phyloP scores from a whole-genome alignment of 2,797 vertebrate genomes.

The Pangasius krempfi region DNA sequence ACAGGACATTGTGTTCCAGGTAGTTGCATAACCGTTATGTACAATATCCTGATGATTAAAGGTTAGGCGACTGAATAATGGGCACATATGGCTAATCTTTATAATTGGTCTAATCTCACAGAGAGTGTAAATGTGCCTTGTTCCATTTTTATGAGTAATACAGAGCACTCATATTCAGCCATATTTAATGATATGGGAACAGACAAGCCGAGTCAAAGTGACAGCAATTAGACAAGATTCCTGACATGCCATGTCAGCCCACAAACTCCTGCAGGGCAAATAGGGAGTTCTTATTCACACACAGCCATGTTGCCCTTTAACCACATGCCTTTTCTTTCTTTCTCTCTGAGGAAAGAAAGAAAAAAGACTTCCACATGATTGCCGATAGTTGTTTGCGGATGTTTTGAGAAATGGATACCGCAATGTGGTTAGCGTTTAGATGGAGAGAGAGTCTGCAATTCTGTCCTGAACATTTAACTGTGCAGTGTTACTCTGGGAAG shows the following conservation, averaged over 20 bases:
- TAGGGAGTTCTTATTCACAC: slow-evolving; percentile 45
- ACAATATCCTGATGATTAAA: background rate
- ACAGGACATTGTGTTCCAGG: background rate
- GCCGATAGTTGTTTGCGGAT: slow-evolving; percentile 15
- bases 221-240: slow-evolving; percentile 58
- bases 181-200: slow-evolving; percentile 44
- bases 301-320: slow-evolving; percentile 14
- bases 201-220: slow-evolving; percentile 56
- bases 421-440: slow-evolving; percentile 10
- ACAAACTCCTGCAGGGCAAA: slow-evolving; percentile 38
- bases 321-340: background rate
- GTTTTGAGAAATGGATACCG: slow-evolving; percentile 20
- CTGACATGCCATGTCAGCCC: slow-evolving; percentile 46
- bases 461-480: background rate
- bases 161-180: slow-evolving; percentile 22
- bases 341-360: background rate
- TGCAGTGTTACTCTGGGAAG: too few species aligned
- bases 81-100: background rate
- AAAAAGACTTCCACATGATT: slow-evolving; percentile 9
- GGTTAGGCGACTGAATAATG: background rate
- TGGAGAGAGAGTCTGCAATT: background rate
- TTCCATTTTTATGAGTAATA: slow-evolving; percentile 28
- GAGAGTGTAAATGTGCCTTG: slow-evolving; percentile 10
- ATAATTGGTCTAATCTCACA: background rate
- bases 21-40: background rate